Percentiles rank a stretch among this genome's conserved stretches.
phyloP scores from a whole-genome alignment of 2,113 vertebrate species.

The Nasalis larvatus region DNA sequence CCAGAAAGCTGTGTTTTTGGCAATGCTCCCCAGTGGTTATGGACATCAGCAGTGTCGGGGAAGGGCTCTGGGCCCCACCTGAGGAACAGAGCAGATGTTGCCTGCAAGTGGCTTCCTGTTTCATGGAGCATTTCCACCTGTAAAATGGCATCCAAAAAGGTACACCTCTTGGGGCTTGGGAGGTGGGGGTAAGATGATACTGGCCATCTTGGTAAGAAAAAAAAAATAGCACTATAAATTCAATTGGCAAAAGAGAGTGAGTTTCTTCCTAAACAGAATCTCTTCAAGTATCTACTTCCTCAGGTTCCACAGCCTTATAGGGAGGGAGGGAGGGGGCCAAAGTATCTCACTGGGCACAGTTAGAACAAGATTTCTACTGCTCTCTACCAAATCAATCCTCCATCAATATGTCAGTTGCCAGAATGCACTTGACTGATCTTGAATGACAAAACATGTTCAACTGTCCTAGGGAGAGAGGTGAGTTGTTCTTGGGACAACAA shows the following conservation, averaged over 20 bases:
- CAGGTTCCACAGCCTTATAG: background rate
- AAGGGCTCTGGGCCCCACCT: background rate
- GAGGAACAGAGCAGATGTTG: background rate
- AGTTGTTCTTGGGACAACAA: background rate
- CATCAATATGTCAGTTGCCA: background rate
- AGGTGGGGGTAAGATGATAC: background rate
- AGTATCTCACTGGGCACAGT: background rate
- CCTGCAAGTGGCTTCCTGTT: background rate
- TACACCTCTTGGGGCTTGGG: background rate
- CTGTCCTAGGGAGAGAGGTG: background rate
- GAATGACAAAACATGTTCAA: background rate
- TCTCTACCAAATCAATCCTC: background rate
- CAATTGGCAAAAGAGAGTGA: background rate
- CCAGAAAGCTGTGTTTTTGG: constrained; percentile 13
- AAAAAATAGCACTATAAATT: background rate
- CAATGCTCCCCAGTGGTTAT: background rate
- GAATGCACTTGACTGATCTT: background rate
- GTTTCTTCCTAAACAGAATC: constrained; percentile 12
- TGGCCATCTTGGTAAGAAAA: constrained; percentile 8
- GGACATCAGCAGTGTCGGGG: background rate
- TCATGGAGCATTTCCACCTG: background rate
- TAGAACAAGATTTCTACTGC: background rate
- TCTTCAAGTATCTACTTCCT: background rate
- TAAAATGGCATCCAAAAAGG: background rate
- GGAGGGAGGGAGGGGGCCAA: background rate